Conservation (phyloP, 92 coral and sea anemone genomes). For the Siderastrea radians region DNA sequence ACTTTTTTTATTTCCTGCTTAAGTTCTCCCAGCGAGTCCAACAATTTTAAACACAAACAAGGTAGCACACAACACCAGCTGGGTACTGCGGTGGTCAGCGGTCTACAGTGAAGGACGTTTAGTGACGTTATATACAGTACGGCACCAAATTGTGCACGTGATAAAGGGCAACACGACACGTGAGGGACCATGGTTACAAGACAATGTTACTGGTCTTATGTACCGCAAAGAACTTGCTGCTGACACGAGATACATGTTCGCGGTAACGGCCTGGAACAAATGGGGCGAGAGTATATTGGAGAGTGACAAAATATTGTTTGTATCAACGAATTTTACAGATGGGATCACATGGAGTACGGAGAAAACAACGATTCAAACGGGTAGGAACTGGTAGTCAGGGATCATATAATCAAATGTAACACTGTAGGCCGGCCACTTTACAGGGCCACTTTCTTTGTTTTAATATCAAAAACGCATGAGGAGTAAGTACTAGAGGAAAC, state of each 20-base stretch:
- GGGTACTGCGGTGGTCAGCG: slow-evolving; percentile 36
- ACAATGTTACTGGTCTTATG: slow-evolving; percentile 24
- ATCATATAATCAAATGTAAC: background rate
- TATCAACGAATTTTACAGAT: slow-evolving; percentile 12
- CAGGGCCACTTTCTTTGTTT: too few species aligned
- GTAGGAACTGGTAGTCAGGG: background rate
- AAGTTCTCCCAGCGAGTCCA: slow-evolving; percentile 48
- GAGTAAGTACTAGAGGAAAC: too few species aligned
- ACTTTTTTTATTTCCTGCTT: background rate
- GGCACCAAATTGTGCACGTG: slow-evolving; percentile 8
- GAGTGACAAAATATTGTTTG: background rate
- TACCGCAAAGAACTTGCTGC: slow-evolving; percentile 17
- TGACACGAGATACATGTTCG: slow-evolving; percentile 22
- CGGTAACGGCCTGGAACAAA: slow-evolving; percentile 49
- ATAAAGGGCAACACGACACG: background rate
- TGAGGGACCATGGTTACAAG: slow-evolving; percentile 13
- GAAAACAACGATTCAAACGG: background rate
- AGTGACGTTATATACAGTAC: slow-evolving; percentile 20
- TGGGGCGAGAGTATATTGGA: slow-evolving; percentile 46
- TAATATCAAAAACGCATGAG: too few species aligned
- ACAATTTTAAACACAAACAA: slow-evolving; percentile 27
- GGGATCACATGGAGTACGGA: background rate
- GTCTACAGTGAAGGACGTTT: slow-evolving; percentile 14
- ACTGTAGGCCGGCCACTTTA: too few species aligned
- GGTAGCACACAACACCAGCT: background rate